A percentile compares a stretch with the other conserved stretches of the same genome.
Conservation (phyloP, 2,797 vertebrate species). For the Danio jaintianensis region DNA sequence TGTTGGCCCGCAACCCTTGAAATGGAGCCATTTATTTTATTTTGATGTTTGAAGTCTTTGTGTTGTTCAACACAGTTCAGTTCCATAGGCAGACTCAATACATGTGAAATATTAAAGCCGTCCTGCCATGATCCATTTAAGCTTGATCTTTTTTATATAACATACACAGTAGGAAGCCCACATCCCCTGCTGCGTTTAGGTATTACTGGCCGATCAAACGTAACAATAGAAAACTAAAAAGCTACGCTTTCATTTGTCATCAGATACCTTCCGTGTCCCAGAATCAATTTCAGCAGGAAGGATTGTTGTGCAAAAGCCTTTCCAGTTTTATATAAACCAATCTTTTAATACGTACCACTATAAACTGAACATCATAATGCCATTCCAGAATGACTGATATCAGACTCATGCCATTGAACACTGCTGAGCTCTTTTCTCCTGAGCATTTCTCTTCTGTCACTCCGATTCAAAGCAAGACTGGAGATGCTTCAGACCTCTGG, state of each 20-base stretch:
- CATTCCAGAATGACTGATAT: slow-evolving; percentile 5
- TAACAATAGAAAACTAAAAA: slow-evolving; percentile 21
- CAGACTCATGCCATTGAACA: background rate
- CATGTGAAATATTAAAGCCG: slow-evolving; percentile 3
- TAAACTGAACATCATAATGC: background rate
- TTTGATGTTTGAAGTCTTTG: background rate
- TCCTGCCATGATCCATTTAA: slow-evolving; percentile 7
- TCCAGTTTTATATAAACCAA: background rate
- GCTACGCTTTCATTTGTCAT: slow-evolving; percentile 18
- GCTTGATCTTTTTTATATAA: slow-evolving; percentile 32
- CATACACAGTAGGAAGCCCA: background rate
- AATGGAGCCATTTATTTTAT: background rate
- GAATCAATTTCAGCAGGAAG: background rate
- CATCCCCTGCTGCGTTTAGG: slow-evolving; percentile 12
- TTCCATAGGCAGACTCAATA: background rate
- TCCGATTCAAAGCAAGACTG: slow-evolving; percentile 17
- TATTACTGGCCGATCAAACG: background rate
- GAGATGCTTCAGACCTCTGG: slow-evolving; percentile 12
- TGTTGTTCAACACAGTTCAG: background rate
- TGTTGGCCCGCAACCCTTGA: too few relatives aligned
- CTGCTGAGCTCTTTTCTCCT: background rate
- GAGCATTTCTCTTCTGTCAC: slow-evolving; percentile 19
- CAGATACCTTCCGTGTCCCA: background rate
- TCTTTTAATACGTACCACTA: background rate
- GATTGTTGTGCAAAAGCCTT: background rate